Conservation (phyloP, 2,888 invertebrate species). For the Pocota personata region DNA sequence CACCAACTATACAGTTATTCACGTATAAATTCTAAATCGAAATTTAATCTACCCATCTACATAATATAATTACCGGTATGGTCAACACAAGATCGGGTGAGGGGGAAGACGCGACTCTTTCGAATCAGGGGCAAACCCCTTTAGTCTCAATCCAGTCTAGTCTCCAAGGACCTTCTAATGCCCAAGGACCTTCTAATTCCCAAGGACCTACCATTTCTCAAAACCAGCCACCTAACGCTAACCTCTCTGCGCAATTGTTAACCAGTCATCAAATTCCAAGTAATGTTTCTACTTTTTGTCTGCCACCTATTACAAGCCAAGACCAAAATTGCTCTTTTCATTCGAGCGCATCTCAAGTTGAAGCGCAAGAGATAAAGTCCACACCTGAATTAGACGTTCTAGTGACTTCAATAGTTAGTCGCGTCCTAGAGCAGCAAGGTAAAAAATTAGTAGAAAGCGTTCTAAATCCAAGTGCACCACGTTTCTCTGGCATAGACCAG, state of each 20-base stretch:
- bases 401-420: not conserved
- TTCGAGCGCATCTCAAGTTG: not conserved
- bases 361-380: not conserved
- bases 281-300: not conserved
- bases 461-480: conserved; percentile 5
- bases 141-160: not conserved
- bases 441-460: conserved; percentile 1
- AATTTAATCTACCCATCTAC: too few relatives aligned
- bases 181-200: not conserved
- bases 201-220: not conserved
- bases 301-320: not conserved
- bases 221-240: not conserved
- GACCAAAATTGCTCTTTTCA: not conserved
- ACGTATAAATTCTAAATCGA: not conserved
- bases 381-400: conserved; percentile 1
- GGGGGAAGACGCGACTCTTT: not conserved
- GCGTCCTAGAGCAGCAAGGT: conserved; percentile 6
- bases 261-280: not conserved
- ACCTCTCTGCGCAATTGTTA: not conserved
- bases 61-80: too few relatives aligned
- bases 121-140: not conserved
- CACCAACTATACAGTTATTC: not conserved
- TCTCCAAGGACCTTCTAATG: too few relatives aligned
- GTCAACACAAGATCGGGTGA: too few relatives aligned
- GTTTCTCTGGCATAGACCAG: conserved; percentile 8